These are phyloP conservation scores for Neocloeon triangulifer DNA, from an alignment of 1,140 invertebrate genomes.

Conservation along the genomic window DNA sequence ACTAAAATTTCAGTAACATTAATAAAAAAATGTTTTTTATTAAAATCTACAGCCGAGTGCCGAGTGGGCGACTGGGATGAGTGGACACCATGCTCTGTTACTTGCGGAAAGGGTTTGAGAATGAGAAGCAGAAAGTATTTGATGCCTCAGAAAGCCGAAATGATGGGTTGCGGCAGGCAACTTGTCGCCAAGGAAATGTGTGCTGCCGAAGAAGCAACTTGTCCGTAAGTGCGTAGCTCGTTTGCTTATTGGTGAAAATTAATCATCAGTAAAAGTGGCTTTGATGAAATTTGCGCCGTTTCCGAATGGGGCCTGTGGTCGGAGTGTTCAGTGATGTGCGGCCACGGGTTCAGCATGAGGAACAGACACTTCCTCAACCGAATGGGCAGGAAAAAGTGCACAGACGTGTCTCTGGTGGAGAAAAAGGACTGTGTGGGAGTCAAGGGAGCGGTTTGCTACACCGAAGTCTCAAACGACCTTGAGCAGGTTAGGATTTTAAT, in stretches of 20 bases:
- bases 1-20: slow-evolving; percentile 6
- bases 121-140: slow-evolving; percentile 52
- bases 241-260: background rate
- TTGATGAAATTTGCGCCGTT: slow-evolving; percentile 35
- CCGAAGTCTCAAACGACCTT: background rate
- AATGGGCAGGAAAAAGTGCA: slow-evolving; percentile 53
- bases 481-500: background rate
- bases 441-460: slow-evolving; percentile 1
- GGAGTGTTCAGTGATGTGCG: slow-evolving; percentile 57
- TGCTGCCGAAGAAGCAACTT: slow-evolving; percentile 42
- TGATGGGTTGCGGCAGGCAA: slow-evolving; percentile 56
- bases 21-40: slow-evolving; percentile 2
- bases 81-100: slow-evolving; percentile 64
- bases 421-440: slow-evolving; percentile 36
- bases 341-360: slow-evolving; percentile 49
- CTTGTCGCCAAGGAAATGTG: slow-evolving; percentile 74
- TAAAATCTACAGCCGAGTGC: slow-evolving; percentile 41
- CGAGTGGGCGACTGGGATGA: slow-evolving; percentile 43
- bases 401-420: slow-evolving; percentile 40
- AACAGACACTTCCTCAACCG: slow-evolving; percentile 45
- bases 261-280: slow-evolving; percentile 7
- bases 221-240: slow-evolving; percentile 27
- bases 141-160: slow-evolving; percentile 50
- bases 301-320: slow-evolving; percentile 59
- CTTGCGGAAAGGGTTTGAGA: slow-evolving; percentile 68